Evolutionary conservation across 2,888 invertebrate genomes (phyloP).

Genomic region (Eulithis testata): DNA sequence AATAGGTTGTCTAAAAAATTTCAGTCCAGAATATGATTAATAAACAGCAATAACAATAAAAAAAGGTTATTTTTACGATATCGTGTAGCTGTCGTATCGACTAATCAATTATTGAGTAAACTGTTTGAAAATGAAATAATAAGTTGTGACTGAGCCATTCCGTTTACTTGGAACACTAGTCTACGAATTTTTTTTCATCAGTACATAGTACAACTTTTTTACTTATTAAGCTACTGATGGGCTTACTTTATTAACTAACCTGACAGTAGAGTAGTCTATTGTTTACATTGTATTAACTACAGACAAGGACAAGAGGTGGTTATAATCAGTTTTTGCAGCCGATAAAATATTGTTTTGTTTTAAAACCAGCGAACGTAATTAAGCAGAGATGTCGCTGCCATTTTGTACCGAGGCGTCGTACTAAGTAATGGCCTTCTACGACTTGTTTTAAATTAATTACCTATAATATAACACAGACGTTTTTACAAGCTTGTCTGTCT

Average conservation of each 20-base stretch:
- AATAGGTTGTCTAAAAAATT: no score
- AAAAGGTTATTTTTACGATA: no score
- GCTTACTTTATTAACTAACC: not conserved
- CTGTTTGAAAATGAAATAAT: no score
- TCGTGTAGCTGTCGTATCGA: no score
- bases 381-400: slow-evolving; percentile 71
- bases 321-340: slow-evolving; percentile 7
- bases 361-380: slow-evolving; percentile 70
- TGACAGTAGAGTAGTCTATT: not conserved
- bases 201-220: no score
- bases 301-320: not conserved
- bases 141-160: no score
- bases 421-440: slow-evolving; percentile 63
- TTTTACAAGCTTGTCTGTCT: slow-evolving; percentile 22
- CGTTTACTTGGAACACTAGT: no score
- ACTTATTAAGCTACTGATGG: no score
- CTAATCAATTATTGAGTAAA: no score
- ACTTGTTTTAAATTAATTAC: slow-evolving; percentile 46
- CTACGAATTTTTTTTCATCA: no score
- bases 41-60: no score
- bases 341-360: slow-evolving; percentile 59
- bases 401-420: slow-evolving; percentile 61
- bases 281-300: not conserved
- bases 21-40: no score
- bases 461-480: slow-evolving; percentile 18